Base-by-base conservation (phyloP, 2,888 invertebrate genomes). In the Agriopis leucophaearia region DNA sequence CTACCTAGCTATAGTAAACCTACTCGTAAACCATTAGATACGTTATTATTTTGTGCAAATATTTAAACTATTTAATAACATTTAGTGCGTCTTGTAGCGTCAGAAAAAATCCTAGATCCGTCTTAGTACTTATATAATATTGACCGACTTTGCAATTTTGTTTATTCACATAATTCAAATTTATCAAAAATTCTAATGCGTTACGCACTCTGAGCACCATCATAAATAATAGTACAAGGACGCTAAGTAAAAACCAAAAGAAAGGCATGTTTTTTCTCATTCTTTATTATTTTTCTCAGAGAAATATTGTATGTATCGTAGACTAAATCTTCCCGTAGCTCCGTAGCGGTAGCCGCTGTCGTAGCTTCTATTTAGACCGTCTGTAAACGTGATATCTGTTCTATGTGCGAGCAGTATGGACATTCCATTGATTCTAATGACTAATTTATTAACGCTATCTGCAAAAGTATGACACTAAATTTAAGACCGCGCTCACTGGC, bases 361-460 rank as follows among this genome's bases (percentile, higher is more conserved):
- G 60, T 61, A 61, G 60, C 60, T 51, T 51, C 60, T 15, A 35
- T 42, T 18, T 40, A 51, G 18, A 60, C 50, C 51, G 60, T 55
- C 47, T 55, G 54, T 38, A 40, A 40, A 27, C 27, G n/a, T 9
- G 35, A 15, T 10, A 18, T 35, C 7, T 40, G 13, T 47, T 42
- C 15, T 40, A 18, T 16, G 6, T 36, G 9, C 5, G 6, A 0
- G 18, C 62, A 55, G 62, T 63, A 63, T 48, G 55, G 40, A 48
- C 40, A 52, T 12, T 52, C 0, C 1, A 36, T n/a, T 36, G 8
- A 52, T 8, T 13, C 13, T n/a, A 36, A 8, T 8, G 7, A 35
- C n/a, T 9, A 48, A 10, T 18, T 12, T 48, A 16, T 9, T 16
- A 10, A 9, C 15, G 9, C 44, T 18, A 48, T 16, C 3, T 40